Conservation (phyloP, 2,888 invertebrate species). For the Ashinkailepas kermadecensis region DNA sequence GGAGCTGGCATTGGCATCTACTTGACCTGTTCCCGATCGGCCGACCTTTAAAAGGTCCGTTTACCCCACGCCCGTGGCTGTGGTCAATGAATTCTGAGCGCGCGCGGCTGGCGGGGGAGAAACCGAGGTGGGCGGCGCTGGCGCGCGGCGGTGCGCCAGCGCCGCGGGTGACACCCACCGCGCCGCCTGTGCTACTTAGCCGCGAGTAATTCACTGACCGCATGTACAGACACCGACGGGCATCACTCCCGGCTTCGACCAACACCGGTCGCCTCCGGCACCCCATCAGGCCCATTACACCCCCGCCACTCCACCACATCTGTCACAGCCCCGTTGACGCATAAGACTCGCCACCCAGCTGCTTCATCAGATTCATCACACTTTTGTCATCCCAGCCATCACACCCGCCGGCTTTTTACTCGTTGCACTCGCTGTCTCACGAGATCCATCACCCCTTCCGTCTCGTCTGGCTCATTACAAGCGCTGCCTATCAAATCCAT, state of each 20-base stretch:
- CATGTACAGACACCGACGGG: neutral
- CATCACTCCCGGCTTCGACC: neutral
- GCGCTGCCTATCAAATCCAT: too few relatives aligned
- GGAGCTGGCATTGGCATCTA: neutral
- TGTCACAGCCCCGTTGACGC: too few relatives aligned
- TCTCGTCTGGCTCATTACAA: too few relatives aligned
- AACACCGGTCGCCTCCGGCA: too few relatives aligned
- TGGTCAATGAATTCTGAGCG: neutral
- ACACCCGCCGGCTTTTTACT: too few relatives aligned
- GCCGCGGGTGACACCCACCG: neutral
- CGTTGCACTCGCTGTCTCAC: too few relatives aligned
- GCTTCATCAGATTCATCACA: too few relatives aligned
- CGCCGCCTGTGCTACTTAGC: neutral
- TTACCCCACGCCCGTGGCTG: slow-evolving; percentile 12
- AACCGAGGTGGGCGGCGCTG: neutral
- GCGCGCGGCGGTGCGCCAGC: neutral
- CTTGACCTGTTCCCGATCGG: slow-evolving; percentile 21
- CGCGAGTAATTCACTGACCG: neutral
- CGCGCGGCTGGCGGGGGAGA: neutral
- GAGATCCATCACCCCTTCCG: too few relatives aligned
- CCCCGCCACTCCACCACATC: too few relatives aligned
- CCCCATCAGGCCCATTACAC: too few relatives aligned
- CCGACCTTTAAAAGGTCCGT: slow-evolving; percentile 16
- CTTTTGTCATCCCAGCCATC: too few relatives aligned
- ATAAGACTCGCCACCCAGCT: too few relatives aligned